Percentiles rank a stretch among this genome's conserved stretches.
Evolutionary conservation across 2,797 vertebrate genomes (phyloP).

Genomic region (Smutsia temminckii): DNA sequence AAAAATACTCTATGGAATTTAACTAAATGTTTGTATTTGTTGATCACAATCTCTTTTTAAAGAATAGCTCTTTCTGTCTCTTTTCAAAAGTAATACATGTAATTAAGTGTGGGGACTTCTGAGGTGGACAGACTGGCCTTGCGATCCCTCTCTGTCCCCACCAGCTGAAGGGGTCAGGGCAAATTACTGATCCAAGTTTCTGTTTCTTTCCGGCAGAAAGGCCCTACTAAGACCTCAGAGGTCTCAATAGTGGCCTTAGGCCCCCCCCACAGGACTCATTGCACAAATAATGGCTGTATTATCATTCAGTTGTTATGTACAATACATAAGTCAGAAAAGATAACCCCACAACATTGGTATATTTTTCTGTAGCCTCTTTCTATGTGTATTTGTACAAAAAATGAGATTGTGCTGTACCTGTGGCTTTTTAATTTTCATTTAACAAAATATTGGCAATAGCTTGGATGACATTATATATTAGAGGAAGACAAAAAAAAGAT

Average conservation of each 20-base stretch:
- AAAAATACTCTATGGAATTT: background rate
- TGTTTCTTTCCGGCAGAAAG: background rate
- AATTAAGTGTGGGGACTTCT: background rate
- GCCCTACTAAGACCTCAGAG: background rate
- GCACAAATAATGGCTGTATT: background rate
- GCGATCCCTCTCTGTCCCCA: background rate
- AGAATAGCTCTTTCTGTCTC: background rate
- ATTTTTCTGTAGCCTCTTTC: background rate
- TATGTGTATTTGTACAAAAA: background rate
- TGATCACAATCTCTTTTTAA: background rate
- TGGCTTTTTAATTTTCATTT: background rate
- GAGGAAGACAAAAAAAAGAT: background rate
- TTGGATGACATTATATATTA: background rate
- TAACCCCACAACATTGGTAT: background rate
- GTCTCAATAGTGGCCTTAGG: background rate
- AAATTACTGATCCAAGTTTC: background rate
- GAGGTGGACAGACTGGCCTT: background rate
- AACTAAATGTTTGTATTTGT: background rate
- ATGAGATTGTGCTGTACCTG: background rate
- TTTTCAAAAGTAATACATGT: background rate
- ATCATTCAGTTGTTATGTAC: background rate
- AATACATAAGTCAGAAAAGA: background rate
- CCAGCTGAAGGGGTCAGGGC: background rate
- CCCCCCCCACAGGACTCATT: background rate
- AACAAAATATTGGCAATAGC: background rate